Percentiles rank a stretch among this genome's conserved stretches.
phyloP scores from a whole-genome alignment of 2,888 invertebrate genomes.

The Ariolimax columbianus region DNA sequence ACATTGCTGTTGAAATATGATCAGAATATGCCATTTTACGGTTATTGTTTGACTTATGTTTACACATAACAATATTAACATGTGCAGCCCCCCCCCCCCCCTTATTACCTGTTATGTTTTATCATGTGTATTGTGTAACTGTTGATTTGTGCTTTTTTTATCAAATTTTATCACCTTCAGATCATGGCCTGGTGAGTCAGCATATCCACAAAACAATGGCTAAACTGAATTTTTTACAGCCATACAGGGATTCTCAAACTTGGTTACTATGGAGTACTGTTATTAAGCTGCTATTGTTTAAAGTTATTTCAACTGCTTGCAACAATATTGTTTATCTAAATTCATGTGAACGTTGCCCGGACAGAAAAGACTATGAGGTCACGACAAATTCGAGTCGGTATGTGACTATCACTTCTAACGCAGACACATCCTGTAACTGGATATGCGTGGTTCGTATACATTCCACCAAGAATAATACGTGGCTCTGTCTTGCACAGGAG shows the following conservation, averaged over 20 bases:
- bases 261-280: background rate
- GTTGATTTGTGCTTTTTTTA: too few relatives aligned
- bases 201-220: background rate
- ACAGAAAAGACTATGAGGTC: background rate
- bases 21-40: too few relatives aligned
- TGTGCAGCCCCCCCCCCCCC: too few relatives aligned
- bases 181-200: too few relatives aligned
- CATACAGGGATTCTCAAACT: background rate
- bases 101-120: too few relatives aligned
- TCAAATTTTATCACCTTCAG: too few relatives aligned
- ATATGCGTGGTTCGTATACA: background rate
- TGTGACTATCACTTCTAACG: background rate
- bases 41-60: too few relatives aligned
- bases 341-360: background rate
- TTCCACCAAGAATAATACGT: background rate
- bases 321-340: background rate
- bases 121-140: too few relatives aligned
- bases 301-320: background rate
- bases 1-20: too few relatives aligned
- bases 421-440: background rate
- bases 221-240: background rate
- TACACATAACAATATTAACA: too few relatives aligned
- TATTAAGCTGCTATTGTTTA: background rate
- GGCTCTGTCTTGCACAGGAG: conserved; percentile 16
- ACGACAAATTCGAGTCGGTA: background rate